Conservation (phyloP, 2,113 vertebrate genomes). For the Cephalopholis sonnerati region DNA sequence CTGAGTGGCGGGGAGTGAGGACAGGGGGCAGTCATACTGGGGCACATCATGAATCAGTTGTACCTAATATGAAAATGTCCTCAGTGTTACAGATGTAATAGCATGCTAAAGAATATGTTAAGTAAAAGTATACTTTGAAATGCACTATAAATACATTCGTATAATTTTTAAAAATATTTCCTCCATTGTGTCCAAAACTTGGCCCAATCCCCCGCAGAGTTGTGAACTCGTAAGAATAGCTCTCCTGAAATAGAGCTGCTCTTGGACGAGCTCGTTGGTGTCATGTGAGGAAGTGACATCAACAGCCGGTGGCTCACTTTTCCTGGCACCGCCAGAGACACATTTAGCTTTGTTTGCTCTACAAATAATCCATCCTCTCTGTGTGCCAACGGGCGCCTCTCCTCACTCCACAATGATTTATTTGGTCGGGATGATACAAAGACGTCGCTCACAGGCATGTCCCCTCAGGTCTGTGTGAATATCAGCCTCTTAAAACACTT, state of each 20-base stretch:
- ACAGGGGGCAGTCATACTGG: no score
- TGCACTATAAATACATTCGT: neutral
- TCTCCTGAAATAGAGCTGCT: slow-evolving; percentile 30
- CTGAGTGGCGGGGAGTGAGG: no score
- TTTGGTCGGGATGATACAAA: slow-evolving; percentile 2
- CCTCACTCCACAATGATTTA: neutral
- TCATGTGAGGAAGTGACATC: slow-evolving; percentile 29
- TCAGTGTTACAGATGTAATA: no score
- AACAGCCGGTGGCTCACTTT: slow-evolving; percentile 31
- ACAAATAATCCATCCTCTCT: slow-evolving; percentile 9
- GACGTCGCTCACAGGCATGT: neutral
- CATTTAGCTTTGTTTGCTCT: slow-evolving; percentile 55
- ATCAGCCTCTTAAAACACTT: neutral
- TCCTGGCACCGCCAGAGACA: slow-evolving; percentile 6
- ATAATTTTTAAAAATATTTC: no score
- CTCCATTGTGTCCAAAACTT: neutral
- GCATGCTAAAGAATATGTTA: neutral
- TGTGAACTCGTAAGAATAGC: neutral
- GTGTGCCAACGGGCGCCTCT: neutral
- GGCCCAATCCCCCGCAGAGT: neutral
- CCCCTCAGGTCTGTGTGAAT: neutral
- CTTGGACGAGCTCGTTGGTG: neutral
- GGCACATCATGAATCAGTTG: no score
- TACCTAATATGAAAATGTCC: no score
- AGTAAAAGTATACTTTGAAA: neutral